Evolutionary conservation across 53 echinoderm and acorn worm genomes (phyloP), one percentile per base, ranked within the genome.

Genomic region (Zoroaster sp.): DNA sequence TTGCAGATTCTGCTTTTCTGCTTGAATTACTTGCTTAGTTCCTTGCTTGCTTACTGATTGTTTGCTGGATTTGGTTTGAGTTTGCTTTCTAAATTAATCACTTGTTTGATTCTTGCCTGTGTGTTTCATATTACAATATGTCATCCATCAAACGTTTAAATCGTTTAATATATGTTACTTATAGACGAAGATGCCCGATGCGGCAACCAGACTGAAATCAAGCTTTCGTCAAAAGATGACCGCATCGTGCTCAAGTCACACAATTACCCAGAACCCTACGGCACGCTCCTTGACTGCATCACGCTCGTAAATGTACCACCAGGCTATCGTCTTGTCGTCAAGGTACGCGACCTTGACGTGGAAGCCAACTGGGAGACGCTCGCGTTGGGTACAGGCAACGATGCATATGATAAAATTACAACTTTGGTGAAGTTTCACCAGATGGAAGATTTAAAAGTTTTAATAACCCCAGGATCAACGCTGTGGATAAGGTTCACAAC

Each of bases 161-260:
- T n/a, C n/a, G n/a, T n/a, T n/a, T n/a, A n/a, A n/a, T n/a, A n/a
- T n/a, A n/a, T n/a, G 20, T 5, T 52, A 33, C 21, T 18, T 9
- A 3, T 41, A 91, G 91, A 86, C 51, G 69, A 38, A 39, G 78
- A 91, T 40, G 85, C 77, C 52, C 66, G 71, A 12, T 85, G 85
- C 30, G 86, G 85, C 11, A 91, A 91, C 40, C 81, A 81, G 81
- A 67, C 81, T 41, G 66, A 81, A 18, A 40, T 91, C 69, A 0
- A 2, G 7, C 38, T 75, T 39, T 37, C 77, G 31, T 35, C 46
- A 13, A 39, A 20, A 15, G 78, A 55, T 7, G 66, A 55, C 35
- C 43, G 76, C 40, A 7, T 41, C 11, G 6, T 36, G 44, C 47
- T 91, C 35, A 67, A 71, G 35, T 85, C 85, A 7, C 30, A 72